Percentiles rank a stretch among this genome's conserved stretches.
These are phyloP conservation scores for Ectropis crepuscularia DNA, from an alignment of 2,888 invertebrate species.

Conservation along the genomic window DNA sequence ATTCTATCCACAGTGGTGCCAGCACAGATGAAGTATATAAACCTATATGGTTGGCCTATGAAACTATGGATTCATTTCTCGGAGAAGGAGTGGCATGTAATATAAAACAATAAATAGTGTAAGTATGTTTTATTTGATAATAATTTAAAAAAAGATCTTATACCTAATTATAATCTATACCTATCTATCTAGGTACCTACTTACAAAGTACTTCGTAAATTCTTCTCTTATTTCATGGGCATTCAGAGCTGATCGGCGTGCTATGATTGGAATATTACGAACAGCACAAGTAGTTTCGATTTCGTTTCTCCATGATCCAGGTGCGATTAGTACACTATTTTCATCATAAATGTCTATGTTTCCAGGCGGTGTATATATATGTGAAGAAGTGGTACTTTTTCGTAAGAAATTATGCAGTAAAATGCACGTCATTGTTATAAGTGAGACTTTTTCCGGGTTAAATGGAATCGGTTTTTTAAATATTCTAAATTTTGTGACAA, in stretches of 20 bases:
- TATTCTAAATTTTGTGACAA: conserved; percentile 31
- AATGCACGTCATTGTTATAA: conserved; percentile 33
- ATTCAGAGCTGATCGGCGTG: conserved; percentile 36
- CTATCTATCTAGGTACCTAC: conserved; percentile 8
- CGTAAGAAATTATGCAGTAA: conserved; percentile 40
- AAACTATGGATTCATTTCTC: conserved; percentile 32
- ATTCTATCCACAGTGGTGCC: conserved; percentile 24
- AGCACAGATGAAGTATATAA: conserved; percentile 31
- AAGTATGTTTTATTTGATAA: conserved; percentile 1
- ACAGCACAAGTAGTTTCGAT: conserved; percentile 25
- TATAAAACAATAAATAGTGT: conserved; percentile 8
- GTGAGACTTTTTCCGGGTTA: conserved; percentile 29
- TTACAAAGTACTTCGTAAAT: conserved; percentile 30
- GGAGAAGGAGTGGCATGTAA: conserved; percentile 1
- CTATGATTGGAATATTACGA: conserved; percentile 32
- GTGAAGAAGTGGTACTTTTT: conserved; percentile 35
- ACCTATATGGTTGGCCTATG: conserved; percentile 37
- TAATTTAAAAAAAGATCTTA: conserved; percentile 2
- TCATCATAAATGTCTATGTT: conserved; percentile 39
- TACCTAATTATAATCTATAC: conserved; percentile 6
- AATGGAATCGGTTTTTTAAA: conserved; percentile 34
- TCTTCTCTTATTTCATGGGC: conserved; percentile 33
- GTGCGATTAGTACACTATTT: conserved; percentile 24
- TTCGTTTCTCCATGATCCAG: conserved; percentile 39
- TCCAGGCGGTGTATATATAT: conserved; percentile 41